Evolutionary conservation across 2,797 vertebrate species (phyloP).

Genomic region (Paramormyrops hopkinsi): DNA sequence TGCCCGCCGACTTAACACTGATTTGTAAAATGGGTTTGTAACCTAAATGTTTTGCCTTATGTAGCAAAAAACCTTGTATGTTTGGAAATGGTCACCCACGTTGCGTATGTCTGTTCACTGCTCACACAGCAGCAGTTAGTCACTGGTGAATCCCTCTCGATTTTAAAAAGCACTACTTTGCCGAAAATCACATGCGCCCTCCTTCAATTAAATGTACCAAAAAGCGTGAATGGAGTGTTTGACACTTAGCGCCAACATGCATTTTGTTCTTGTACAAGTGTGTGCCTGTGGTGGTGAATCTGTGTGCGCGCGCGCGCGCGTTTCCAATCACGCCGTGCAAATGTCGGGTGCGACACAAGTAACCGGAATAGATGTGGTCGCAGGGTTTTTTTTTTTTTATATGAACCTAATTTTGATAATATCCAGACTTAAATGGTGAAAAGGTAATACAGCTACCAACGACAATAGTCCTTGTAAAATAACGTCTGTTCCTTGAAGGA

Average conservation of each 20-base stretch:
- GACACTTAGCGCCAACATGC: background rate
- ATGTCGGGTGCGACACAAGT: slow-evolving; percentile 29
- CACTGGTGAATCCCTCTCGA: background rate
- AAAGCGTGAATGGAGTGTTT: slow-evolving; percentile 28
- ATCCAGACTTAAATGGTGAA: background rate
- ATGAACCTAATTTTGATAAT: background rate
- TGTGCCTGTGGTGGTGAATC: slow-evolving; percentile 57
- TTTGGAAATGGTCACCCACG: background rate
- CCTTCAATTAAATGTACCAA: slow-evolving; percentile 54
- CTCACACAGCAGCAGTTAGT: background rate
- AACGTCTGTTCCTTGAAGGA: background rate
- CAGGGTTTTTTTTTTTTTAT: background rate
- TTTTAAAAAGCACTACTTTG: background rate
- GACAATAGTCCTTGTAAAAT: background rate
- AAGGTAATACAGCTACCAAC: background rate
- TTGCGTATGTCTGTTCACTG: background rate
- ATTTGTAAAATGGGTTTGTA: background rate
- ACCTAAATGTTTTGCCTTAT: slow-evolving; percentile 23
- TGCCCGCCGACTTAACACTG: background rate
- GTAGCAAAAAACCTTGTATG: slow-evolving; percentile 30
- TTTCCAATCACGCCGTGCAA: slow-evolving; percentile 25
- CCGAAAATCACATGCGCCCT: slow-evolving; percentile 29
- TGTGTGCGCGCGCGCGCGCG: background rate
- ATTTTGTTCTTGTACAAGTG: slow-evolving; percentile 28
- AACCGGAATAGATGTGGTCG: slow-evolving; percentile 27